Evolutionary conservation across 2,113 vertebrate species (phyloP), one percentile per base, ranked within the genome.

Genomic region (Planiliza haematocheilus): DNA sequence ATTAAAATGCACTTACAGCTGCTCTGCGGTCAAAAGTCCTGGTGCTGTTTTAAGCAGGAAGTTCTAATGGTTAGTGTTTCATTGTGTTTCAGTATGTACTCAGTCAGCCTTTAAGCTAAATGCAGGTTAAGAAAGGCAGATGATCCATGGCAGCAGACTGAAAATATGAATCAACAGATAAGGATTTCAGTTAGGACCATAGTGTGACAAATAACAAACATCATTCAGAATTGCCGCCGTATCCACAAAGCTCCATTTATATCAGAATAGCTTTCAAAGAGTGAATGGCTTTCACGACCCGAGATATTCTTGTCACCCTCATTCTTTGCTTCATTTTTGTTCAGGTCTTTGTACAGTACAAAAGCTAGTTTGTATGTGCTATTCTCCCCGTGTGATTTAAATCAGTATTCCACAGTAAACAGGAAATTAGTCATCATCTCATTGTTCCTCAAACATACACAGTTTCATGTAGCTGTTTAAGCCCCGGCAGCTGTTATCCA

Each of bases 371-470:
- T 2, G 2, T 56, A 16, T 0, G 51, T 4, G 7, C 8, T 16
- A 49, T 63, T 69, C 30, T 49, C 16, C 17, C 48, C 13, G 16
- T 9, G 30, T 16, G 24, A 74, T 45, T 45, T 1, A 16, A 69
- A 42, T 51, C 3, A 11, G 53, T 57, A 65, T 49, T 12, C 18
- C 10, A 51, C 17, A 14, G 12, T 49, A 9, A 76, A 20, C 56
- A 86, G 71, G 50, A 79, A 73, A 50, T 67, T 8, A 52, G 18
- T 64, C n/a, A 64, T 20, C 16, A 17, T 48, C 30, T 46, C 61
- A 57, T 58, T 83, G 83, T 82, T 85, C 14, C 14, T 51, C 13
- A 4, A 74, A 48, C 30, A n/a, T 37, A 41, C 34, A 50, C 48
- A 0, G 18, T 38, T 61, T 39, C 3, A 1, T 21, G 59, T 57